Base-by-base conservation (phyloP, 2,113 vertebrate genomes). In the Onychorhynchus coronatus region DNA sequence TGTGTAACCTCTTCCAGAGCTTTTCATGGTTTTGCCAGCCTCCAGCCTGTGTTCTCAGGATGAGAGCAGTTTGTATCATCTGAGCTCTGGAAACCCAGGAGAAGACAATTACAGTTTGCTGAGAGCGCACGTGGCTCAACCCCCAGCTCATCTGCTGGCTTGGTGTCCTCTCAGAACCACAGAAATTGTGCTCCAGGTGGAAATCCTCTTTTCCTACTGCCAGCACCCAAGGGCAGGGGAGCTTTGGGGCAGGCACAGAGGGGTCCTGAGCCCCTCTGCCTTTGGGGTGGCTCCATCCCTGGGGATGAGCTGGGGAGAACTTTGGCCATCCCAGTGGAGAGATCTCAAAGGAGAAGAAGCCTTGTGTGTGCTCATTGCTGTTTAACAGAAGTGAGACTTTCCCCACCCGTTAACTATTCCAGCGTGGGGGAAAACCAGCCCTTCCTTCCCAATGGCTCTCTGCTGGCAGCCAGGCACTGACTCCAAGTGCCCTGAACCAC, bases 351-450 rank as follows among this genome's bases (percentile, higher is more conserved):
- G 62, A 25, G 49, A 55, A 55, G 49, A 27, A 52, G 27, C 46
- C 20, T 31, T 6, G 8, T 31, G 0, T 8, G 28, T 22, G 14
- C 33, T 44, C 0, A 0, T 8, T 46, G 41, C 62, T 66, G 18
- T 5, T 0, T 2, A 7, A 23, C 30, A 68, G n/a, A n/a, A 52
- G 49, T 0, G 0, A 53, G n/a, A 25, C 0, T 50, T 79, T 52
- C 39, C 24, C 23, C 47, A 3, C 1, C 28, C 61, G 11, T 28
- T 27, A 42, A 4, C 50, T 27, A 1, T 55, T 42, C 63, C 72
- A 67, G 50, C 18, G 5, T 0, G 2, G 70, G 74, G 11, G 35
- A 21, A 28, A 47, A 31, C 2, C 49, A 62, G 28, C 62, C 41
- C 22, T 72, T 68, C 46, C 42, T 67, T 56, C 37, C 41, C 31